A percentile compares a stretch with the other conserved stretches of the same genome.
Evolutionary conservation across 2,797 vertebrate genomes (phyloP).

Genomic region (Acomys russatus): DNA sequence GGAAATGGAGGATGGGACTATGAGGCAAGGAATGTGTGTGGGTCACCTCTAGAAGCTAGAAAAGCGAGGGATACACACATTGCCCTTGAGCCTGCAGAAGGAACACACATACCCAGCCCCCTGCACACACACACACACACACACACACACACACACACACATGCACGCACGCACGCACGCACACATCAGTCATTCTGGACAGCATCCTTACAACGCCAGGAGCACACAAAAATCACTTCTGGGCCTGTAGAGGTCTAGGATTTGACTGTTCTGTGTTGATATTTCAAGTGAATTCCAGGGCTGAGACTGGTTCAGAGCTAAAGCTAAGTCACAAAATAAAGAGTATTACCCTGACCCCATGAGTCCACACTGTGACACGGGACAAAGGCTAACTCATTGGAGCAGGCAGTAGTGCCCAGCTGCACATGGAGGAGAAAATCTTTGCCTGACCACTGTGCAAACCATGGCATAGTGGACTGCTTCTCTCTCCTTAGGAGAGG

Average conservation of each 20-base stretch:
- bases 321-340: slow-evolving; percentile 2
- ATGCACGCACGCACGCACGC: neutral
- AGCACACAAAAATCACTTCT: neutral
- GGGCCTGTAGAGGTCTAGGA: neutral
- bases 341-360: neutral
- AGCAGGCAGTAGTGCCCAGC: neutral
- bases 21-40: neutral
- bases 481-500: neutral
- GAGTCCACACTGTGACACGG: neutral
- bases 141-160: too few relatives aligned
- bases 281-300: neutral
- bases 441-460: neutral
- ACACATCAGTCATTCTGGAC: neutral
- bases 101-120: neutral
- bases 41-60: neutral
- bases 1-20: neutral
- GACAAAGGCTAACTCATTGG: neutral
- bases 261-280: neutral
- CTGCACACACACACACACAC: too few relatives aligned
- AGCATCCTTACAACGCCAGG: neutral
- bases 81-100: neutral
- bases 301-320: neutral
- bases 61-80: neutral
- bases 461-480: neutral
- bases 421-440: neutral